phyloP scores from a whole-genome alignment of 2,888 invertebrate genomes.

The Standfussiana lucernea region DNA sequence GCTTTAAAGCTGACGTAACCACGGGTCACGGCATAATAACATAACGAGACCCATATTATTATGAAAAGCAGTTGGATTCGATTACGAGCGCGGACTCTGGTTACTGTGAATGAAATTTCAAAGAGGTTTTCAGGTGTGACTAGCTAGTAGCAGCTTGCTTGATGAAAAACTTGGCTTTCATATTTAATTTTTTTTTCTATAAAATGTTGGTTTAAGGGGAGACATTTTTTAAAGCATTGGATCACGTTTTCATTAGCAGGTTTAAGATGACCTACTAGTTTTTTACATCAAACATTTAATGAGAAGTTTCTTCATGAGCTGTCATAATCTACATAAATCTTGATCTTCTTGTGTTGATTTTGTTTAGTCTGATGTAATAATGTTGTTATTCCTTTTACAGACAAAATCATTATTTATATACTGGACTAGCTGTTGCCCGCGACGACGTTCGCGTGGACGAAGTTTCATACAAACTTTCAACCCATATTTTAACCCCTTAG shows the following conservation, averaged over 20 bases:
- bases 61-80: conserved; percentile 53
- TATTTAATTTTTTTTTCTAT: not conserved
- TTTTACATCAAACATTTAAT: not conserved
- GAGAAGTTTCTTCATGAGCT: not conserved
- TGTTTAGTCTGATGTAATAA: not conserved
- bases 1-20: conserved; percentile 46
- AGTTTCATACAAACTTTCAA: too few relatives aligned
- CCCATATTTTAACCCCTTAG: too few relatives aligned
- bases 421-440: too few relatives aligned
- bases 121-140: conserved; percentile 16
- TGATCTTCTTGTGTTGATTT: not conserved
- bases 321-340: not conserved
- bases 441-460: too few relatives aligned
- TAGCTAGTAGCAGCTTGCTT: not conserved
- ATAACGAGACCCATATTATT: conserved; percentile 48
- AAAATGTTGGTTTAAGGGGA: not conserved
- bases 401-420: too few relatives aligned
- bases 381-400: not conserved
- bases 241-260: not conserved
- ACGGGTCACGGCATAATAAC: conserved; percentile 42
- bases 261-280: not conserved
- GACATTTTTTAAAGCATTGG: not conserved
- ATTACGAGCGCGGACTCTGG: conserved; percentile 33
- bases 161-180: not conserved
- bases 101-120: conserved; percentile 34